Base-by-base conservation (phyloP, 1,140 invertebrate genomes). In the Listronotus oregonensis region DNA sequence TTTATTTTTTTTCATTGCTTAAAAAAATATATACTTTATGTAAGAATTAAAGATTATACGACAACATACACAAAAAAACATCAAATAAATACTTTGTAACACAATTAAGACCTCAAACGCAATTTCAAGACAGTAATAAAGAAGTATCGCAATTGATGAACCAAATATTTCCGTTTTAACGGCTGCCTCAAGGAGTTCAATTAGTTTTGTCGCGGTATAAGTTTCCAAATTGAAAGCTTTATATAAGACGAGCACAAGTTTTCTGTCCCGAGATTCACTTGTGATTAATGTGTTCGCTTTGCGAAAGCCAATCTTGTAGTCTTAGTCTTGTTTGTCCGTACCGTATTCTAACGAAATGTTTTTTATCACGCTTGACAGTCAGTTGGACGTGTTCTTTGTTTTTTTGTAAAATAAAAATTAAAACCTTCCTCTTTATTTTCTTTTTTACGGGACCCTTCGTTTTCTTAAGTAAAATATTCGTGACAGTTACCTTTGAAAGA, bases 201-300 rank as follows among this genome's bases (percentile, higher is more conserved):
- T 64, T 64, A 64, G 62, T 64, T 58, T 58, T 57, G 62, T 64
- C 44, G 62, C 62, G 62, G 62, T 64, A 56, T 64, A 64, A 64
- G 15, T 64, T 64, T 58, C 47, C 62, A 66, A 66, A 66, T 66
- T 66, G 64, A 66, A 66, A 66, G 64, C 64, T 60, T 66, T 66
- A 59, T 66, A 61, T 66, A 66, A 66, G 64, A 61, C 64, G 64
- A 55, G 56, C 64, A 58, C 63, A 66, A 66, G 64, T 66, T 66
- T 66, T 66, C 57, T 54, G 64, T 61, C 42, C 46, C 39, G 64
- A 55, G 64, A 60, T 61, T 61, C 64, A 56, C 56, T 61, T 55
- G 64, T 66, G 64, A 66, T 66, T 66, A 66, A 66, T 66, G 64
- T 44, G 40, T 55, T 51, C 58, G 52, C 64, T 66, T 61, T 60